phyloP scores from a whole-genome alignment of 2,888 invertebrate genomes.

The Margaritifera margaritifera region DNA sequence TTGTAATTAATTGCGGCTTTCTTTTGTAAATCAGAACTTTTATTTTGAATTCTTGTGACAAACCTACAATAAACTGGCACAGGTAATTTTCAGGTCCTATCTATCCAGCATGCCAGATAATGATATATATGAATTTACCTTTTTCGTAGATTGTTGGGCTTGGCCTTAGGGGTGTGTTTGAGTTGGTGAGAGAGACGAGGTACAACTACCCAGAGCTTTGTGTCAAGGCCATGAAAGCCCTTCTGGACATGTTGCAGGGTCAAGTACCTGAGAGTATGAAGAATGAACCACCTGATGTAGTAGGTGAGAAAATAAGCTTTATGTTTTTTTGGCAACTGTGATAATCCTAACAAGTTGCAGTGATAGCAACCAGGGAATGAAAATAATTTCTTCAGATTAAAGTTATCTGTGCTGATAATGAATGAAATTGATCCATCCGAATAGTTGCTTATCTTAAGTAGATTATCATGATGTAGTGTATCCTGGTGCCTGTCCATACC shows the following conservation, averaged over 20 bases:
- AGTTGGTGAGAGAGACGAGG: constrained; percentile 90
- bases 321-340: too few relatives aligned
- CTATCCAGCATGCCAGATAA: background rate
- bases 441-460: too few relatives aligned
- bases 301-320: constrained; percentile 74
- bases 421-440: too few relatives aligned
- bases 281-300: constrained; percentile 85
- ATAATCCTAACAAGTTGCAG: background rate
- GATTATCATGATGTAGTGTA: too few relatives aligned
- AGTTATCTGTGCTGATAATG: too few relatives aligned
- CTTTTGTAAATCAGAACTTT: background rate
- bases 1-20: background rate
- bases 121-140: constrained; percentile 3
- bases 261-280: constrained; percentile 89
- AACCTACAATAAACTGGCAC: background rate
- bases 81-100: too few relatives aligned
- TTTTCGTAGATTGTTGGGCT: constrained; percentile 72
- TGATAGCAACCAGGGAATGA: too few relatives aligned
- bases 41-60: background rate
- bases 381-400: too few relatives aligned
- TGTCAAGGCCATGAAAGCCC: constrained; percentile 88
- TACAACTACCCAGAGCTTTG: constrained; percentile 88
- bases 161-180: constrained; percentile 84
- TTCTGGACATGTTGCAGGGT: constrained; percentile 92
- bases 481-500: too few relatives aligned